Evolutionary conservation across 2,113 vertebrate species (phyloP), one percentile per base, ranked within the genome.

Genomic region (Lophura nycthemera): DNA sequence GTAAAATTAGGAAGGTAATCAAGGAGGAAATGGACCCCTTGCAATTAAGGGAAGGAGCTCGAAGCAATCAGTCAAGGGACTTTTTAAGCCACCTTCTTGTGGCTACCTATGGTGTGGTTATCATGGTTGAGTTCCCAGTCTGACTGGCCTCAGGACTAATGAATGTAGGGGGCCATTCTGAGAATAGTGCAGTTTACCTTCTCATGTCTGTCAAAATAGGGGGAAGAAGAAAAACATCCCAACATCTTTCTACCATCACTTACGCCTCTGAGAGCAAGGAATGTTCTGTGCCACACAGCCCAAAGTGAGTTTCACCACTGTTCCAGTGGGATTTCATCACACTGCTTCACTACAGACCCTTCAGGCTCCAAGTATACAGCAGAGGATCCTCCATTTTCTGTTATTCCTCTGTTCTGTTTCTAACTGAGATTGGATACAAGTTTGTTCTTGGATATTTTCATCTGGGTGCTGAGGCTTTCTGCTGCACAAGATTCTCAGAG

Each of bases 291-390:
- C 45, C 19, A 48, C 8, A 25, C 7, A 74, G 52, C 38, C 9
- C 8, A 0, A 0, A 63, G 21, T 4, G 1, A 11, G 25, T 21
- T 22, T 64, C 30, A 52, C 17, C 1, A 0, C 59, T 14, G 18
- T 36, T 86, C 16, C 34, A 34, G 29, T 5, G 59, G 64, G 14
- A 75, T 52, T 70, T 77, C 52, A 72, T 29, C 47, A 45, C 40
- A 19, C 16, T 38, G 60, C 50, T 32, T 66, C 36, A 48, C 8
- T 42, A 24, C 50, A n/a, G 19, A n/a, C 16, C 0, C 0, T 45
- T 85, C 72, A 74, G 48, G 9, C 11, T 69, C 27, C 27, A 77
- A 34, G 77, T 9, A 63, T 0, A 18, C 6, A 60, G 54, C n/a
- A 89, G 61, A 78, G 5, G 11, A 61, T 78, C 22, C 40, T 48